Base-by-base conservation (phyloP, 2,888 invertebrate genomes). In the Muschampia plurimacula region DNA sequence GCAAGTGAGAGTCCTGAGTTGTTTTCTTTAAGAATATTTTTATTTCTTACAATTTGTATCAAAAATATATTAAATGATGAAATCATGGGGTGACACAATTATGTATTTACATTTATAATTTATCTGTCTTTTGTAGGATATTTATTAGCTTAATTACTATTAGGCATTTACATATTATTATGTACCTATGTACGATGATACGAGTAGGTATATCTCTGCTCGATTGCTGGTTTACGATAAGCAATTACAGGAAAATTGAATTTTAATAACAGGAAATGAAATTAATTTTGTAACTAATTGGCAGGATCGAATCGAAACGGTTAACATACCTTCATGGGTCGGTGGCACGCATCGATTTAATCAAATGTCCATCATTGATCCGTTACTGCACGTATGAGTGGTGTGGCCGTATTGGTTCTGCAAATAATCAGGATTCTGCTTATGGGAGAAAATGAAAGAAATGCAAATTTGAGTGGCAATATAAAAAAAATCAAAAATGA, bases 251-350 rank as follows among this genome's bases (percentile, higher is more conserved):
- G 78, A 77, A 78, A 81, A 82, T 83, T 80, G 77, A 78, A 82
- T 81, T 81, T 81, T 82, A 84, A 84, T 84, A 79, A 83, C 78
- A 76, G 80, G 79, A 82, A 85, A 83, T 83, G 79, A 83, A 84
- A 83, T 86, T 84, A 86, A 85, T 83, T 84, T 83, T 78, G 80
- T 80, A 79, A 82, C 83, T 84, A 85, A 87, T 85, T 86, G 83
- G 77, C 71, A 70, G 74, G 78, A 82, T 83, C 83, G 80, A 82
- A 84, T 84, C 78, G 74, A 76, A 77, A 75, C 79, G 77, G 78
- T 79, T 79, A 79, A 79, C 84, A 83, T 84, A 81, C 79, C 81
- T 81, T 77, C 78, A 79, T 73, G 79, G 76, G 78, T 80, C 75
- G 75, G 76, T 75, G 75, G 77, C 75, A 76, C 77, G 78, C 79